Evolutionary conservation across 2,113 vertebrate species (phyloP).

Genomic region (Tragelaphus strepsiceros): DNA sequence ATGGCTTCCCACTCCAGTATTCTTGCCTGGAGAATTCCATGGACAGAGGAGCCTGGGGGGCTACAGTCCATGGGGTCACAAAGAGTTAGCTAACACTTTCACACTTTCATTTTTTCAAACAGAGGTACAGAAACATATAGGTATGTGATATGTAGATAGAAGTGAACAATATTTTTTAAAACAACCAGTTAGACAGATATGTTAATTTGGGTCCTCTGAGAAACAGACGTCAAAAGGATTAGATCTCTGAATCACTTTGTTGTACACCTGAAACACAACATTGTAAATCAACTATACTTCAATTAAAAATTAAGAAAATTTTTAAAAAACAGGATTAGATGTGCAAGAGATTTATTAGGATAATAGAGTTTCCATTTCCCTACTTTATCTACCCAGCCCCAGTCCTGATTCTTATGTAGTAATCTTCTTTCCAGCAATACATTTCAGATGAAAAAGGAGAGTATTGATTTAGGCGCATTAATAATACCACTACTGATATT

Average conservation of each 20-base stretch:
- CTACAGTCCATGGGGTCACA: background rate
- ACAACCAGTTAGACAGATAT: background rate
- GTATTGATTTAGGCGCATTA: background rate
- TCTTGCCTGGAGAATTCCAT: background rate
- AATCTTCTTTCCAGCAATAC: background rate
- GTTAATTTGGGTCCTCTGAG: background rate
- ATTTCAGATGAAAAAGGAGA: background rate
- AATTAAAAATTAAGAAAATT: background rate
- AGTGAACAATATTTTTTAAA: background rate
- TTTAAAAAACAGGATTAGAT: background rate
- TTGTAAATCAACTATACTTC: background rate
- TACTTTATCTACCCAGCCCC: background rate
- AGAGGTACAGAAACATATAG: background rate
- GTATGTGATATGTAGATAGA: background rate
- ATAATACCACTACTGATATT: background rate
- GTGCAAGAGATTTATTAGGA: background rate
- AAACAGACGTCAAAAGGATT: background rate
- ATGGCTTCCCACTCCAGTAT: background rate
- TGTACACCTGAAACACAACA: background rate
- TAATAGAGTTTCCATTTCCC: background rate
- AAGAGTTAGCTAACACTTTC: background rate
- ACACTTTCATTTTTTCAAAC: background rate
- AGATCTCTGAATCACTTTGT: background rate
- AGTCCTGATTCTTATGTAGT: background rate
- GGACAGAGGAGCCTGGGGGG: background rate